Conservation (phyloP, 2,113 vertebrate genomes). For the Puffinus mauretanicus region DNA sequence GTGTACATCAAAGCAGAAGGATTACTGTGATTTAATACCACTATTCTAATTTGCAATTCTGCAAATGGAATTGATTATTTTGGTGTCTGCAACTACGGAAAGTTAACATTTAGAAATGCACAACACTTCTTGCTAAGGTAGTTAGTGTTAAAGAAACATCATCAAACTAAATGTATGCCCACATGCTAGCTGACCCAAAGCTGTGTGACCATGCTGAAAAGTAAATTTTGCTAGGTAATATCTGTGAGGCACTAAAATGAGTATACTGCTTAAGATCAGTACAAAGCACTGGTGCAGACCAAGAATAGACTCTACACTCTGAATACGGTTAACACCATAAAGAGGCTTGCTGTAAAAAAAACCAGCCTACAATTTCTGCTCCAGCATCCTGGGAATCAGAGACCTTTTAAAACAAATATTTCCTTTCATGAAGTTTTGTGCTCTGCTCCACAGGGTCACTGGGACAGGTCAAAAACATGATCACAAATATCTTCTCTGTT, state of each 20-base stretch:
- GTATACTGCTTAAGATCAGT: not conserved
- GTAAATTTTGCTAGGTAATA: not conserved
- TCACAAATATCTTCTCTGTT: not conserved
- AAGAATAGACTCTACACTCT: not conserved
- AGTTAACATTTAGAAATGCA: not conserved
- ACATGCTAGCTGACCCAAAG: not conserved
- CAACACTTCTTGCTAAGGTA: not conserved
- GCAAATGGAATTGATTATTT: not conserved
- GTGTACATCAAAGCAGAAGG: slow-evolving; percentile 3
- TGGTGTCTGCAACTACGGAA: not conserved
- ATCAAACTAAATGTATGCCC: not conserved
- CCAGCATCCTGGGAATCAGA: not conserved
- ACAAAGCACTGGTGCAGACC: not conserved
- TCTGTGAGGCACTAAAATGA: not conserved
- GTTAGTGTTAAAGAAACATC: not conserved
- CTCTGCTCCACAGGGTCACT: not conserved
- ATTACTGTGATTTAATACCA: not conserved
- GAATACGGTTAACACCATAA: rapidly evolving
- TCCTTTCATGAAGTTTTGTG: not conserved
- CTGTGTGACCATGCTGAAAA: not conserved
- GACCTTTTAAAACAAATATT: slow-evolving; percentile 5
- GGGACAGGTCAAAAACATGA: not conserved
- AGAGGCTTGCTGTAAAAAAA: not conserved
- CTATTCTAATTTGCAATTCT: not conserved
- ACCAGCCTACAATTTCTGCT: not conserved